Conservation (phyloP, 2,113 vertebrate species). For the Cinclus mexicanus region DNA sequence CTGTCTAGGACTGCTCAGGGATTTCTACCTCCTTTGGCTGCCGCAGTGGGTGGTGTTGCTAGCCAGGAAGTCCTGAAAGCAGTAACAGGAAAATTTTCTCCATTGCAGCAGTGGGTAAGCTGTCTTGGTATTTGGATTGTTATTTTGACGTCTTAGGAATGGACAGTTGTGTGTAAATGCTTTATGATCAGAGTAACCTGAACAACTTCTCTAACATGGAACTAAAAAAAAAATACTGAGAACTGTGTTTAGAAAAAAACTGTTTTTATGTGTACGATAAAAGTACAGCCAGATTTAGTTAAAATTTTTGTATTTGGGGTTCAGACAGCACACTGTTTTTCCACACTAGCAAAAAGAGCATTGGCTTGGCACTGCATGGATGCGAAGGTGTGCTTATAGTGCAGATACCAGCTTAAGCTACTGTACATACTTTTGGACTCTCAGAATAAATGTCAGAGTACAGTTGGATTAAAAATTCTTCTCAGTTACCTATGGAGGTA, state of each 20-base stretch:
- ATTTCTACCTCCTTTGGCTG: constrained; percentile 87
- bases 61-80: constrained; percentile 97
- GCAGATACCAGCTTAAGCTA: background rate
- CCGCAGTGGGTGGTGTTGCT: constrained; percentile 89
- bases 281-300: background rate
- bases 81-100: constrained; percentile 96
- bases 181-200: background rate
- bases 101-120: constrained; percentile 94
- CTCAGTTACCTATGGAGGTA: background rate
- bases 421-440: background rate
- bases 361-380: background rate
- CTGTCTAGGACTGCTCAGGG: constrained; percentile 88
- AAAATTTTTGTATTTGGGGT: background rate
- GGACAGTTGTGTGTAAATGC: background rate
- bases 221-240: background rate
- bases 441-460: background rate
- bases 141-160: background rate
- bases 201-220: background rate
- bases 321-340: background rate
- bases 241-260: background rate
- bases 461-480: background rate
- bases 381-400: background rate
- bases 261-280: background rate
- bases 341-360: background rate
- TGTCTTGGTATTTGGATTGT: background rate